These are phyloP conservation scores for Coilia nasus DNA, from an alignment of 2,797 vertebrate genomes.

Conservation along the genomic window DNA sequence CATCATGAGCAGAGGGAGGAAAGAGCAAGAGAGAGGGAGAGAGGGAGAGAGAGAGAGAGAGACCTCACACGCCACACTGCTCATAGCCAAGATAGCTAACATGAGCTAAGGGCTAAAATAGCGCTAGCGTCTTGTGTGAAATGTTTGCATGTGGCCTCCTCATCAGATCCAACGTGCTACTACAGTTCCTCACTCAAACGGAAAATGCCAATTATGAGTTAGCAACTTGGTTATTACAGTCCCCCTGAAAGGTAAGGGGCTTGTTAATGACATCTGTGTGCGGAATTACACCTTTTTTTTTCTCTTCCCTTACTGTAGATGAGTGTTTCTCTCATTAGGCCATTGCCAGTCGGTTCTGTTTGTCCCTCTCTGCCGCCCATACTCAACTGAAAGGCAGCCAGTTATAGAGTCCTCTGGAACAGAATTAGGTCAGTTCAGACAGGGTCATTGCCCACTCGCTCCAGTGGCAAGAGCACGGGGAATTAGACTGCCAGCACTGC, in stretches of 20 bases:
- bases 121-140: neutral
- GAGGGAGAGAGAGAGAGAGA: too few relatives aligned
- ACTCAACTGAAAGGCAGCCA: conserved; percentile 52
- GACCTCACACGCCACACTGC: neutral
- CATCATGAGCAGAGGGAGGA: neutral
- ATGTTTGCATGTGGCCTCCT: neutral
- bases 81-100: neutral
- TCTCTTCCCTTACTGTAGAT: neutral
- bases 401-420: conserved; percentile 64
- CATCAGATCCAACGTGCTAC: neutral
- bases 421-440: conserved; percentile 72
- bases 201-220: conserved; percentile 14
- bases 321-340: conserved; percentile 2
- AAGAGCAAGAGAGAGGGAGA: too few relatives aligned
- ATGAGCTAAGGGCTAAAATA: neutral
- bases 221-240: neutral
- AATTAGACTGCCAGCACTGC: conserved; percentile 63
- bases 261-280: conserved; percentile 6
- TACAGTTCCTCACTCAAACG: neutral
- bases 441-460: conserved; percentile 72
- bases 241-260: neutral
- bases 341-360: conserved; percentile 37
- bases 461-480: conserved; percentile 63
- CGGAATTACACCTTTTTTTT: neutral
- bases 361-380: conserved; percentile 55